Percentiles rank a stretch among this genome's conserved stretches.
Conservation (phyloP, 1,140 invertebrate genomes). For the Conus betulinus region DNA sequence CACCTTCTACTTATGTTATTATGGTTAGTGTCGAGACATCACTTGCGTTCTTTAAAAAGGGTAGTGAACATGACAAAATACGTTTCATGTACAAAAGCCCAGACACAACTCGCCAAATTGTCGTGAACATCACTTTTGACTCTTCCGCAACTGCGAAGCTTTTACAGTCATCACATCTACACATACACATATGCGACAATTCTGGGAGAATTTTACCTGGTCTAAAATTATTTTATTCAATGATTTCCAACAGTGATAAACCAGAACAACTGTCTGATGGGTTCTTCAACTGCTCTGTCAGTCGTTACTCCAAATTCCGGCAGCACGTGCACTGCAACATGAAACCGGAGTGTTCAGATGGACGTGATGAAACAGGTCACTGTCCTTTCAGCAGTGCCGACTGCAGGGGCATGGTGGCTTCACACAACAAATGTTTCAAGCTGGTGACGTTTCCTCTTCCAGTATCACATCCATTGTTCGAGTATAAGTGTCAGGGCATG, state of each 20-base stretch:
- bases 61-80: background rate
- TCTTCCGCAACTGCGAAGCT: too few species aligned
- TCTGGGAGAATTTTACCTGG: background rate
- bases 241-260: background rate
- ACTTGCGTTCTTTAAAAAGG: background rate
- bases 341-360: background rate
- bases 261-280: background rate
- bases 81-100: background rate
- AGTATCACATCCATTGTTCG: background rate
- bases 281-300: background rate
- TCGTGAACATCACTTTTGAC: background rate
- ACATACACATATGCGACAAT: background rate
- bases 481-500: background rate
- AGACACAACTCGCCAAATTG: background rate
- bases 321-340: slow-evolving; percentile 10
- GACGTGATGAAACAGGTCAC: background rate
- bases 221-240: background rate
- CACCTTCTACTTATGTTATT: background rate
- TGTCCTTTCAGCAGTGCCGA: slow-evolving; percentile 20
- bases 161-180: background rate
- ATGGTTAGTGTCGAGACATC: background rate
- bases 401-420: slow-evolving; percentile 12
- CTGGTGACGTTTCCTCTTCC: background rate
- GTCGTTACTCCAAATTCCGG: background rate
- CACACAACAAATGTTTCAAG: background rate